phyloP scores from a whole-genome alignment of 2,888 invertebrate species.

The Apomyelois bistriatella region DNA sequence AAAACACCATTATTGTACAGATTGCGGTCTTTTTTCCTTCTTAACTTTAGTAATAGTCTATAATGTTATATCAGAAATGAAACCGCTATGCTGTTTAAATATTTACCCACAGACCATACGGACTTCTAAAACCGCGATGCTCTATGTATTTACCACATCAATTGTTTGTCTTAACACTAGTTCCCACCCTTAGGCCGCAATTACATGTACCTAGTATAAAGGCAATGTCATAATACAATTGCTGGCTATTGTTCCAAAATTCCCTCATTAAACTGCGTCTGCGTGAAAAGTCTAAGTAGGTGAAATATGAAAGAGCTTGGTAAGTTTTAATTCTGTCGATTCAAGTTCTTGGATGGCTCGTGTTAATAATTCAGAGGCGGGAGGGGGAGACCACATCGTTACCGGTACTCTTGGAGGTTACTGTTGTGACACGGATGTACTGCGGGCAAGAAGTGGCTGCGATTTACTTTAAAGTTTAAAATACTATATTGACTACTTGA shows the following conservation, averaged over 20 bases:
- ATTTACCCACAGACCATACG: no score
- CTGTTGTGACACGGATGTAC: constrained; percentile 25
- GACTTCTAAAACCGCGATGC: no score
- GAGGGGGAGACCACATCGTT: constrained; percentile 56
- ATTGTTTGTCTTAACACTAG: no score
- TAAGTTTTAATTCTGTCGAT: constrained; percentile 73
- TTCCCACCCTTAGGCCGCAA: no score
- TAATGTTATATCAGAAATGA: no score
- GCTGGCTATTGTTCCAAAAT: constrained; percentile 9
- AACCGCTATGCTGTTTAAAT: no score
- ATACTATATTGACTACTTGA: no score
- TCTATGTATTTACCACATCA: no score
- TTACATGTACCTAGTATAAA: no score
- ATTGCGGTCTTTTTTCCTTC: no score
- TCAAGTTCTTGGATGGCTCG: constrained; percentile 67
- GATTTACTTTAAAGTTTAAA: not conserved
- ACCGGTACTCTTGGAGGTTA: constrained; percentile 43
- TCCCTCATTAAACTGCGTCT: constrained; percentile 11
- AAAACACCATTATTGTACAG: no score
- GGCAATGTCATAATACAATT: not conserved
- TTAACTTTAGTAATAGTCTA: no score
- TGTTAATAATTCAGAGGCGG: constrained; percentile 65
- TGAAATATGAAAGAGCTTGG: constrained; percentile 66
- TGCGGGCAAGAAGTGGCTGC: constrained; percentile 22
- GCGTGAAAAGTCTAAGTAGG: constrained; percentile 37